These are phyloP conservation scores for Rhinoderma darwinii DNA, from an alignment of 2,113 vertebrate species.

Conservation along the genomic window DNA sequence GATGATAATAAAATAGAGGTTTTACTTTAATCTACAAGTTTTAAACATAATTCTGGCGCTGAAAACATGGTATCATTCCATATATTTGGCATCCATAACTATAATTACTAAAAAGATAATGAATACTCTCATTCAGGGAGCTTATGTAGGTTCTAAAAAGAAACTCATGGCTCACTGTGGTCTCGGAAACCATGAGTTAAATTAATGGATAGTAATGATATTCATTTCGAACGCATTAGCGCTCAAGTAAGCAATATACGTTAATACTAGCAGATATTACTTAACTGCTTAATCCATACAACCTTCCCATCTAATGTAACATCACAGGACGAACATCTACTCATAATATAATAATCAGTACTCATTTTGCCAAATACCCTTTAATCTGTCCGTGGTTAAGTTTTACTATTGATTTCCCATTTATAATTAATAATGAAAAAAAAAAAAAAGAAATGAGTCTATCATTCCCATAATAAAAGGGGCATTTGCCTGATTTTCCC, in stretches of 20 bases:
- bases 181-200: not conserved
- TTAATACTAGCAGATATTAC: not conserved
- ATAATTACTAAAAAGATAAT: not conserved
- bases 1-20: no score
- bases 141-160: not conserved
- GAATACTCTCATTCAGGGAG: not conserved
- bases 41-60: no score
- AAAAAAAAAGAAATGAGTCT: not conserved
- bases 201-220: not conserved
- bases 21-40: no score
- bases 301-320: not conserved
- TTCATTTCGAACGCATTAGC: not conserved
- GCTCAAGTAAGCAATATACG: not conserved
- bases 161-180: not conserved
- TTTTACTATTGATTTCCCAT: slow-evolving; percentile 18
- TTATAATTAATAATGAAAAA: not conserved
- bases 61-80: not conserved
- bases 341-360: not conserved
- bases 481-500: not conserved
- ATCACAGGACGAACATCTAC: not conserved
- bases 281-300: not conserved
- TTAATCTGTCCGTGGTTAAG: not conserved
- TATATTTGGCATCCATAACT: not conserved
- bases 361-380: not conserved
- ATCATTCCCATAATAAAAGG: not conserved